Base-by-base conservation (phyloP, 2,797 vertebrate species). In the Neosilurus mollespiculum region DNA sequence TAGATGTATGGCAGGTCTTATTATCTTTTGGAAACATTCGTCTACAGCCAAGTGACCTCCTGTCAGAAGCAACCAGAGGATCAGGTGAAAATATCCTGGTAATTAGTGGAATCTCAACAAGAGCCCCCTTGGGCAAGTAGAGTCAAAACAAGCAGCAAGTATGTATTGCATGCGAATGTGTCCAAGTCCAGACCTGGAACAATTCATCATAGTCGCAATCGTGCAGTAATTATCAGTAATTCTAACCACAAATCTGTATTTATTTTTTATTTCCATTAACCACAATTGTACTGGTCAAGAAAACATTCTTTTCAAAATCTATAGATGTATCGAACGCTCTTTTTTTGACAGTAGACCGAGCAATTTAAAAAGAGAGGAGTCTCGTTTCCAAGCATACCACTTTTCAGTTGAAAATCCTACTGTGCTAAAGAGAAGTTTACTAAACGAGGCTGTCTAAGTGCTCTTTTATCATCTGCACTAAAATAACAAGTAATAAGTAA, bases 41-140 rank as follows among this genome's bases (percentile, higher is more conserved):
- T 11, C 61, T 30, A 51, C 2, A 64, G 43, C 37, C 6, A 53
- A 65, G n/a, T 53, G 53, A 51, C 15, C 61, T 65, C 61, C 16
- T 18, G 61, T 53, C 43, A 65, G 61, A 18, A 24, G 24, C 37
- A 64, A 76, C 59, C 59, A 78, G 59, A 64, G 0, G 34, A 62
- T 51, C 76, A 26, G 59, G 18, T 64, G 62, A 53, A 78, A 65
- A 78, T 65, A 51, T 65, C 61, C 61, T 53, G 43, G 77, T 65
- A 30, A 9, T 65, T 30, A 22, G 61, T 78, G 77, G 61, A 30
- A 78, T 53, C 43, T 30, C 26, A n/a, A 26, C 16, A 65, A 65
- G 16, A 30, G 77, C n/a, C 61, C n/a, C 58, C 24, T 24, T 65
- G 49, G 77, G 62, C 62, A 43, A 30, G 10, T 30, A 14, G 77